Evolutionary conservation across 2,113 vertebrate genomes (phyloP), one percentile per base, ranked within the genome.

Genomic region (Saccopteryx bilineata): DNA sequence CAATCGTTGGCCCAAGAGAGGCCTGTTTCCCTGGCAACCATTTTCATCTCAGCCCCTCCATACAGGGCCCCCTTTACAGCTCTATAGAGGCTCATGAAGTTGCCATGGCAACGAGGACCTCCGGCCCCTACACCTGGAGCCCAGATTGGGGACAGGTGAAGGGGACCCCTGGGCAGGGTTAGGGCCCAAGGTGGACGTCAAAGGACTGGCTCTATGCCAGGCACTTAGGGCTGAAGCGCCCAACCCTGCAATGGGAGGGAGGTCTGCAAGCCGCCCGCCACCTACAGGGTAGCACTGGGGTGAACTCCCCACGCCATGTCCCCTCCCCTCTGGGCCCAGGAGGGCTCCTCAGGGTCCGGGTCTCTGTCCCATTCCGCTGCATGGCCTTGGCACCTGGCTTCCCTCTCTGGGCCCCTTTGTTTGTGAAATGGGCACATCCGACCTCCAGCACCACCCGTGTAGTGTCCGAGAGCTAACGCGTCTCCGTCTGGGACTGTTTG

Each of bases 61-160:
- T 63, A 31, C 66, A 69, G 89, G 88, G 72, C 92, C 94, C 91
- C 72, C 72, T 28, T 21, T 56, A 61, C 65, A 80, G 89, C 91
- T 48, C 94, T 69, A 2, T 33, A 50, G 79, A 89, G 66, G 88
- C 78, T 95, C 83, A 39, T 72, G 60, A 81, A n/a, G 66, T 96
- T 72, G 93, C 88, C 72, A 95, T 69, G 92, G 94, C 92, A 96
- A 95, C 68, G 2, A 83, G 66, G 94, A 86, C 79, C 92, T 94
- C 78, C 9, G 13, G 52, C 65, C 92, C 83, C 60, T 26, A 92
- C 33, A 95, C 88, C 84, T 95, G 94, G 94, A 63, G 28, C 91
- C 91, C 46, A 75, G 91, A 33, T 6, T 61, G 52, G 96, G 79
- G 60, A 80, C 66, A 33, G 84, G 14, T 76, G 54, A 31, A 61